Percentiles rank a stretch among this genome's conserved stretches.
Evolutionary conservation across 2,113 vertebrate species (phyloP).

Genomic region (Pavo muticus): DNA sequence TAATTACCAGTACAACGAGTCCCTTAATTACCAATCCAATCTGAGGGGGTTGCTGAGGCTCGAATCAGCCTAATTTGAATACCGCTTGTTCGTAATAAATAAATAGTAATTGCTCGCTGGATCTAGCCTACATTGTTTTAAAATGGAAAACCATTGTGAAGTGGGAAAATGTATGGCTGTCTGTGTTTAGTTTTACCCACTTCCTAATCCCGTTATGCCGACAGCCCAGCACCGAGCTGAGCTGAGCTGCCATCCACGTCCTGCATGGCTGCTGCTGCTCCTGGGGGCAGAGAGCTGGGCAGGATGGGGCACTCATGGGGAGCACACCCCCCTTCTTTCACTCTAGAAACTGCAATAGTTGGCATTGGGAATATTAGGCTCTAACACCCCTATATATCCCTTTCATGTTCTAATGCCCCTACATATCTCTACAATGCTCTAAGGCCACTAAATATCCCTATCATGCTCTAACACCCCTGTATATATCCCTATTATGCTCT

Average conservation of each 20-base stretch:
- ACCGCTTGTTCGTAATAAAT: constrained; percentile 75
- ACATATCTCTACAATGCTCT: too few relatives aligned
- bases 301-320: neutral
- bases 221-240: neutral
- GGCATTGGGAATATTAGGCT: neutral
- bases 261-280: neutral
- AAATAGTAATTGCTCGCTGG: constrained; percentile 63
- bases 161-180: constrained; percentile 34
- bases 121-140: constrained; percentile 59
- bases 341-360: neutral
- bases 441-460: too few relatives aligned
- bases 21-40: constrained; percentile 77
- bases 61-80: constrained; percentile 75
- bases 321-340: neutral
- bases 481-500: too few relatives aligned
- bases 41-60: constrained; percentile 73
- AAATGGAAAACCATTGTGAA: constrained; percentile 51
- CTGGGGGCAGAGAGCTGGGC: neutral
- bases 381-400: neutral
- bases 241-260: neutral
- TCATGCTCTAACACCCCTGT: too few relatives aligned
- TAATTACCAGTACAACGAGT: constrained; percentile 80
- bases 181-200: constrained; percentile 44
- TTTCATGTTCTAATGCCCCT: too few relatives aligned
- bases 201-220: neutral